Evolutionary conservation across 2,797 vertebrate species (phyloP).

Genomic region (Luscinia megarhynchos): DNA sequence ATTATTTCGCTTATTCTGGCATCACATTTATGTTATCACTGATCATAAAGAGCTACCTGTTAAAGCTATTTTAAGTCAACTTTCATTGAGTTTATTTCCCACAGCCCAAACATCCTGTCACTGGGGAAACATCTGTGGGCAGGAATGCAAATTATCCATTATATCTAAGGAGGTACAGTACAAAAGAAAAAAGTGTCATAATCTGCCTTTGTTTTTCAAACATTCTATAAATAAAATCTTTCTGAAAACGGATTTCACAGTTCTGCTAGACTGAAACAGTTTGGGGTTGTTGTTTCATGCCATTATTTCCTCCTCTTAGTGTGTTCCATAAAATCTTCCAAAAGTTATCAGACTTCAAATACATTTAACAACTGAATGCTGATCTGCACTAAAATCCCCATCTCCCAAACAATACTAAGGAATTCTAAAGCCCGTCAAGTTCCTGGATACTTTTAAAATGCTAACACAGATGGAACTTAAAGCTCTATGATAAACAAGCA

Average conservation of each 20-base stretch:
- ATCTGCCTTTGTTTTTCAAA: neutral
- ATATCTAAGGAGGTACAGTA: neutral
- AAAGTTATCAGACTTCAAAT: neutral
- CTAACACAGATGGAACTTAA: neutral
- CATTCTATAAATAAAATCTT: neutral
- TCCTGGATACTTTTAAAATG: neutral
- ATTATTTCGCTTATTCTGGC: neutral
- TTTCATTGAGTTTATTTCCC: neutral
- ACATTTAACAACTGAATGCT: neutral
- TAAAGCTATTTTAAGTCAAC: slow-evolving; percentile 1
- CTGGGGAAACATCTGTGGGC: slow-evolving; percentile 49
- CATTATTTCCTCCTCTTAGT: neutral
- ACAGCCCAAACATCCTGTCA: slow-evolving; percentile 13
- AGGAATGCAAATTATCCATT: slow-evolving; percentile 33
- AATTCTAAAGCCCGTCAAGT: neutral
- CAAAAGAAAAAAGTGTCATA: neutral
- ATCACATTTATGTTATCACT: neutral
- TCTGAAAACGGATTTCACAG: neutral
- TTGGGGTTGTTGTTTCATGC: neutral
- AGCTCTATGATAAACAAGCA: neutral
- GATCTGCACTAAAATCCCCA: neutral
- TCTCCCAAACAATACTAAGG: neutral
- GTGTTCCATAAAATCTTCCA: neutral
- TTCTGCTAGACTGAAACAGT: neutral
- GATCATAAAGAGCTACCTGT: neutral